Percentiles rank a stretch among this genome's conserved stretches.
Evolutionary conservation across 2,113 vertebrate genomes (phyloP).

Genomic region (Martes martes): DNA sequence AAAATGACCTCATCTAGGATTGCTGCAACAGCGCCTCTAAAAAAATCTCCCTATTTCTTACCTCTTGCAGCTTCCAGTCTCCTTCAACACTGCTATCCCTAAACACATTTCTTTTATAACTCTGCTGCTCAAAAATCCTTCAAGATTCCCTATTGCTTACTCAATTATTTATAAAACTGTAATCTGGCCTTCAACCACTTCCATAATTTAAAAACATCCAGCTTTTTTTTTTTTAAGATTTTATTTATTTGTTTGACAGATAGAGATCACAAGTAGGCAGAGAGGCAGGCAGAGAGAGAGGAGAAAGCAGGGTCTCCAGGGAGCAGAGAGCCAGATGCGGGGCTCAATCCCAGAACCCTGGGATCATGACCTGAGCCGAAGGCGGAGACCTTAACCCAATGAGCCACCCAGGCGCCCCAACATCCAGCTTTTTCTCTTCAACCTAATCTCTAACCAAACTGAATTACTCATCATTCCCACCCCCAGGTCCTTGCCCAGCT

Average conservation of each 20-base stretch:
- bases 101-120: background rate
- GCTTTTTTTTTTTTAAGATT: background rate
- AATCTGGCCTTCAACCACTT: background rate
- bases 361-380: too few species aligned
- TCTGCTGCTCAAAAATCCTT: background rate
- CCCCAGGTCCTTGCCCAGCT: background rate
- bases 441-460: background rate
- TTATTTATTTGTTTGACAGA: too few species aligned
- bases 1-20: background rate
- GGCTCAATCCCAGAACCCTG: too few species aligned
- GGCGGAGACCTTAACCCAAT: too few species aligned
- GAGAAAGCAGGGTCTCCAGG: too few species aligned
- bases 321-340: too few species aligned
- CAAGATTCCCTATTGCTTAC: background rate
- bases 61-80: background rate
- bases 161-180: background rate
- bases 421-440: background rate
- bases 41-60: background rate
- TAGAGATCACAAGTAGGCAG: too few species aligned
- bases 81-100: background rate
- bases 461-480: background rate
- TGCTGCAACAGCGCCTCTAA: background rate
- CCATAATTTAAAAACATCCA: background rate
- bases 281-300: too few species aligned
- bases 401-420: background rate